These are phyloP conservation scores for Fulmarus glacialis DNA, from an alignment of 2,113 vertebrate genomes.

Conservation along the genomic window DNA sequence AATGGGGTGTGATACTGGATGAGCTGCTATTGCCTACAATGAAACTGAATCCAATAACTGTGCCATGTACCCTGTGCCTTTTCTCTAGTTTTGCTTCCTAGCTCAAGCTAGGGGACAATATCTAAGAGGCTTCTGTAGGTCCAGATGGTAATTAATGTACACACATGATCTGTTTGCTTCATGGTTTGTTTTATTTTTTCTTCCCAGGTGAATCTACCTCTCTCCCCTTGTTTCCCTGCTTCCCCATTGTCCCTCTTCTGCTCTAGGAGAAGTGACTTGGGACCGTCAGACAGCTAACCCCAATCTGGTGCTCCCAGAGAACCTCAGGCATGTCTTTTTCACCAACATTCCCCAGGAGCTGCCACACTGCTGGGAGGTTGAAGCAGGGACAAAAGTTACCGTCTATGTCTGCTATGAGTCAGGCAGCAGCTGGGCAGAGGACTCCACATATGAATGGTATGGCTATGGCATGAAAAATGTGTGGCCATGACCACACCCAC, in stretches of 20 bases:
- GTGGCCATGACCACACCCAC: slow-evolving; percentile 66
- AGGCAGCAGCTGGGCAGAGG: slow-evolving; percentile 58
- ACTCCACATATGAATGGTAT: slow-evolving; percentile 2
- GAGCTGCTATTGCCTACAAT: neutral
- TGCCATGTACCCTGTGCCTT: neutral
- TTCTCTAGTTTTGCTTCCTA: neutral
- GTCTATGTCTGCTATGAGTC: slow-evolving; percentile 70
- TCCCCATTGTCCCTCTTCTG: neutral
- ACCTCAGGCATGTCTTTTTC: slow-evolving; percentile 41
- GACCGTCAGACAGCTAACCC: slow-evolving; percentile 66
- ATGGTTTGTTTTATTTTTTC: neutral
- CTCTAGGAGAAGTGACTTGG: slow-evolving; percentile 20
- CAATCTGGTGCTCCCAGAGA: slow-evolving; percentile 61
- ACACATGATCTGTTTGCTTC: neutral
- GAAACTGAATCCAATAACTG: neutral
- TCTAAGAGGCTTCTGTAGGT: neutral
- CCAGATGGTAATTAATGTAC: neutral
- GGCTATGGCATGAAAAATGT: slow-evolving; percentile 72
- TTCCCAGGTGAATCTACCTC: neutral
- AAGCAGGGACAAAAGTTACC: slow-evolving; percentile 71
- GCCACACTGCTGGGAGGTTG: slow-evolving; percentile 68
- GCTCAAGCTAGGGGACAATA: too few species aligned
- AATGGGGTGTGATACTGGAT: neutral
- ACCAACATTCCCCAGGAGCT: too few species aligned
- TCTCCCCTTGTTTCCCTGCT: neutral